A percentile compares a stretch with the other conserved stretches of the same genome.
phyloP scores from a whole-genome alignment of 2,113 vertebrate species.

The Melierax canorus region DNA sequence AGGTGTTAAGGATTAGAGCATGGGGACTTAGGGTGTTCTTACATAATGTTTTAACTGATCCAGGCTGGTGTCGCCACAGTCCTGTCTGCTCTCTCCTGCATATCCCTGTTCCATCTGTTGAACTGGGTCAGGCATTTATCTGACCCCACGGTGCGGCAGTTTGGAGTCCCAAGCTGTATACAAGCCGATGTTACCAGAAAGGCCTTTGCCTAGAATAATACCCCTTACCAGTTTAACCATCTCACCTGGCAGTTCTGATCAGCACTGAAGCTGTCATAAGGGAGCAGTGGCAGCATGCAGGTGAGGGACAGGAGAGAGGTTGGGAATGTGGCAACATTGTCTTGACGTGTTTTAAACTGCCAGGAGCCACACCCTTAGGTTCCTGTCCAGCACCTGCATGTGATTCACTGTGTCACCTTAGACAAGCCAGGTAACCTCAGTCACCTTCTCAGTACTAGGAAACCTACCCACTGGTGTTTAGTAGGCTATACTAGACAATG shows the following conservation, averaged over 20 bases:
- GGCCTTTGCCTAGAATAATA: neutral
- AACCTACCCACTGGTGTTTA: neutral
- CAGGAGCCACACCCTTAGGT: fast-evolving
- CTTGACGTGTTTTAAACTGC: neutral
- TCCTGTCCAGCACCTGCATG: neutral
- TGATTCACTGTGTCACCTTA: neutral
- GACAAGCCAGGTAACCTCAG: neutral
- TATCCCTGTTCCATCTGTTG: neutral
- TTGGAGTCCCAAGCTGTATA: neutral
- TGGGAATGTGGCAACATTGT: neutral
- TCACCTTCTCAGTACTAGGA: neutral
- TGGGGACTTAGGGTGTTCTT: neutral
- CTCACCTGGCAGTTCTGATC: neutral
- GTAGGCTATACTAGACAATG: neutral
- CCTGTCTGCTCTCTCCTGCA: neutral
- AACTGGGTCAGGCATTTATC: neutral
- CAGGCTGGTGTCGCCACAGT: neutral
- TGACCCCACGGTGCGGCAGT: neutral
- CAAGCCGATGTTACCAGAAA: neutral
- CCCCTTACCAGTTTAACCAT: neutral
- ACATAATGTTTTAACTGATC: neutral
- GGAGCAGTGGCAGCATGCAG: neutral
- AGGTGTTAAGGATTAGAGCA: neutral
- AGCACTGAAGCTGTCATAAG: neutral
- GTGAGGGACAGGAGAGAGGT: neutral